phyloP scores from a whole-genome alignment of 2,113 vertebrate genomes.

The Austrofundulus limnaeus region DNA sequence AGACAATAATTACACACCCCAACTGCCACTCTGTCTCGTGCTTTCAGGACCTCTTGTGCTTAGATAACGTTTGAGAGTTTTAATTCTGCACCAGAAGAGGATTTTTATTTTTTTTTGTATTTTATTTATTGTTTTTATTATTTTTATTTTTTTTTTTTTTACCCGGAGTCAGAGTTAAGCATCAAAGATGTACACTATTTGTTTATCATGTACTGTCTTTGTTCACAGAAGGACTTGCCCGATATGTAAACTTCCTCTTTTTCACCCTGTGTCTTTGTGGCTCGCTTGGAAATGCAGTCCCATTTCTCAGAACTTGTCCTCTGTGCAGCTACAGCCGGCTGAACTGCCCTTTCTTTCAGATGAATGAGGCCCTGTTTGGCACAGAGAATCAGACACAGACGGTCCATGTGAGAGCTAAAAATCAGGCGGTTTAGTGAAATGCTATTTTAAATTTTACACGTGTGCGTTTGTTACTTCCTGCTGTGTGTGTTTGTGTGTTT shows the following conservation, averaged over 20 bases:
- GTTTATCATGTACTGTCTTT: conserved; percentile 62
- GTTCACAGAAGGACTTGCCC: conserved; percentile 66
- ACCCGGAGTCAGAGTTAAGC: conserved; percentile 42
- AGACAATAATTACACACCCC: conserved; percentile 62
- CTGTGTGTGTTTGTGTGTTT: background rate
- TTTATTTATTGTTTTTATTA: too few species aligned
- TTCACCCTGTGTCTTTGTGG: conserved; percentile 36
- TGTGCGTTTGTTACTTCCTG: conserved; percentile 30
- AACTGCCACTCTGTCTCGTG: conserved; percentile 36
- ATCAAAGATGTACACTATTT: conserved; percentile 56
- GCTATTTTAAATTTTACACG: conserved; percentile 54
- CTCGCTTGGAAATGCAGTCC: conserved; percentile 54
- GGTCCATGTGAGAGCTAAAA: conserved; percentile 57
- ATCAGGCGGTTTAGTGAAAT: conserved; percentile 46
- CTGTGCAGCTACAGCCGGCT: conserved; percentile 43
- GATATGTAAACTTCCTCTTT: conserved; percentile 74
- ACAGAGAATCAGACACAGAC: conserved; percentile 60
- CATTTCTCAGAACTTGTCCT: conserved; percentile 61
- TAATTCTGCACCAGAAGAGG: conserved; percentile 27
- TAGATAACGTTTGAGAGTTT: conserved; percentile 18
- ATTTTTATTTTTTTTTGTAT: conserved; percentile 15
- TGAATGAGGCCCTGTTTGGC: conserved; percentile 71
- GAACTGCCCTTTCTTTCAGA: conserved; percentile 70
- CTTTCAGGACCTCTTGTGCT: conserved; percentile 22
- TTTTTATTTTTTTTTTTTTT: conserved; percentile 7